phyloP scores from a whole-genome alignment of 2,797 vertebrate species.

The Protonibea diacanthus region DNA sequence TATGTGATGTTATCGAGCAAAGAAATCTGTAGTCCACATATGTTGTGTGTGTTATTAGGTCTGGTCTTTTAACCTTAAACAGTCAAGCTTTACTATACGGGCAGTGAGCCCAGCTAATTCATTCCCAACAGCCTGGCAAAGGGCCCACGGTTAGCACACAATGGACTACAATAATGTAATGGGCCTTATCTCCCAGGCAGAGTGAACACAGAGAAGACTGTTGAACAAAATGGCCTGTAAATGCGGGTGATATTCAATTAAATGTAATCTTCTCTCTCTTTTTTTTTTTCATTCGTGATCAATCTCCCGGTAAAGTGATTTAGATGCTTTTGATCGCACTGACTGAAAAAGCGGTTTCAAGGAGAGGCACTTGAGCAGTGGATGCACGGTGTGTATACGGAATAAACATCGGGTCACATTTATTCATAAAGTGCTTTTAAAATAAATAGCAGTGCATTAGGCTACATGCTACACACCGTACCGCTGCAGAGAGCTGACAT shows the following conservation, averaged over 20 bases:
- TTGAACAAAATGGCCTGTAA: slow-evolving; percentile 81
- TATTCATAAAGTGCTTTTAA: slow-evolving; percentile 40
- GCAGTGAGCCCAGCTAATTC: slow-evolving; percentile 81
- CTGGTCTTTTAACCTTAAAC: slow-evolving; percentile 74
- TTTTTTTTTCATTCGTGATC: slow-evolving; percentile 64
- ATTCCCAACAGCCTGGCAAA: slow-evolving; percentile 77
- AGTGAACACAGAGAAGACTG: slow-evolving; percentile 70
- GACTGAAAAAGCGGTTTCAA: slow-evolving; percentile 55
- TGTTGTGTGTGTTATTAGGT: slow-evolving; percentile 57
- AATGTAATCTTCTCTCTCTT: slow-evolving; percentile 77
- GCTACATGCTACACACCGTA: not conserved
- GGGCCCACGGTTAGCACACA: slow-evolving; percentile 75
- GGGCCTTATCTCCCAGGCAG: slow-evolving; percentile 79
- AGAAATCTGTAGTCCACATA: slow-evolving; percentile 58
- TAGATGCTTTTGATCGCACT: slow-evolving; percentile 74
- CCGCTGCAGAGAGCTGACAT: not conserved
- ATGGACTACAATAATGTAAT: slow-evolving; percentile 83
- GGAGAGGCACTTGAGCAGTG: slow-evolving; percentile 47
- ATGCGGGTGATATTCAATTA: slow-evolving; percentile 80
- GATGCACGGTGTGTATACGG: slow-evolving; percentile 15
- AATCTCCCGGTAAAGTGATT: slow-evolving; percentile 77
- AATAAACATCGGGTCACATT: slow-evolving; percentile 15
- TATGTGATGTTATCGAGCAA: slow-evolving; percentile 29
- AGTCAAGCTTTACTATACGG: slow-evolving; percentile 69
- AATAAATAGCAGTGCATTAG: slow-evolving; percentile 32